These are phyloP conservation scores for Geodia barretti DNA, from an alignment of 37 sponge, comb jelly and placozoan species.

Conservation along the genomic window DNA sequence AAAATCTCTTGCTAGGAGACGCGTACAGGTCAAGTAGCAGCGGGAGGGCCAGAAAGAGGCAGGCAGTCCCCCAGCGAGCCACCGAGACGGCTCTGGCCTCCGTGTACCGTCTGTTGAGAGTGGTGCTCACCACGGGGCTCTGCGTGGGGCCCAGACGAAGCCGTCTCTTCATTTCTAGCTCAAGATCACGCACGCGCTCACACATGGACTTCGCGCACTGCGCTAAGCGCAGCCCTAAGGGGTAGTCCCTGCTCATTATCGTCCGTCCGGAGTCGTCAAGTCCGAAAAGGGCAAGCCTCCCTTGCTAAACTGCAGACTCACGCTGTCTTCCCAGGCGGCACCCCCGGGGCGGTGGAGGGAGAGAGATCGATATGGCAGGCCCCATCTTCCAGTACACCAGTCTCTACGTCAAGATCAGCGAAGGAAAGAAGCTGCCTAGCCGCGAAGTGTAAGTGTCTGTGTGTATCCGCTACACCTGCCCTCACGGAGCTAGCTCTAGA, in stretches of 20 bases:
- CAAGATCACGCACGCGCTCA: too few relatives aligned
- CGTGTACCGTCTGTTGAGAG: conserved; percentile 13
- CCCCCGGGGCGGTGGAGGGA: background rate
- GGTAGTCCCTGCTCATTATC: too few relatives aligned
- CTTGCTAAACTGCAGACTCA: too few relatives aligned
- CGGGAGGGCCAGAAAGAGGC: background rate
- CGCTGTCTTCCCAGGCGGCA: background rate
- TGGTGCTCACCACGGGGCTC: conserved; percentile 46
- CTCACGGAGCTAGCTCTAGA: too few relatives aligned
- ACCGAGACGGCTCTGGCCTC: conserved; percentile 20
- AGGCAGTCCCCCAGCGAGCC: conserved; percentile 7
- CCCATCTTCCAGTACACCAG: conserved; percentile 68
- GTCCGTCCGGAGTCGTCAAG: too few relatives aligned
- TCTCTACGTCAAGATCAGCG: conserved; percentile 72
- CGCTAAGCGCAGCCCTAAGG: too few relatives aligned
- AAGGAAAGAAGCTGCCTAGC: conserved; percentile 76
- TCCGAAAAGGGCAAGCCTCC: too few relatives aligned
- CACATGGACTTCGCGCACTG: too few relatives aligned
- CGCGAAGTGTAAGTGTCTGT: conserved; percentile 55
- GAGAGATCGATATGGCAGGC: conserved; percentile 3
- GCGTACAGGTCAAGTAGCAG: conserved; percentile 42
- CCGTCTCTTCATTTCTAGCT: too few relatives aligned
- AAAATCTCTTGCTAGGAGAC: background rate
- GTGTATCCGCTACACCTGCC: too few relatives aligned
- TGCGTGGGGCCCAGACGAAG: conserved; percentile 42